Base-by-base conservation (phyloP, 2,113 vertebrate species). In the Syngnathus floridae region DNA sequence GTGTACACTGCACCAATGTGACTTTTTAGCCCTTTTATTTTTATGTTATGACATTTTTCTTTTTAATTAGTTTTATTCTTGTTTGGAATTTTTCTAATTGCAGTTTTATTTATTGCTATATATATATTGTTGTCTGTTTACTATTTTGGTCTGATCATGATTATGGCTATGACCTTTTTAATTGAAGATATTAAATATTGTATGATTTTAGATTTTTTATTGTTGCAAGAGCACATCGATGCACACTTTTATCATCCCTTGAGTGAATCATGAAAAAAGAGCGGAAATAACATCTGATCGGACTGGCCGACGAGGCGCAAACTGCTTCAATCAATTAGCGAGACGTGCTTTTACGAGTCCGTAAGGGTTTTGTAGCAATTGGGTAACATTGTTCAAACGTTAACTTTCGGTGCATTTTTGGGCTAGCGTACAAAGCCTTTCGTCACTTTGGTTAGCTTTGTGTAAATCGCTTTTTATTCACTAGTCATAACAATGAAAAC, bases 401-500 rank as follows among this genome's bases (percentile, higher is more conserved):
- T 14, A 45, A 61, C 59, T 43, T 16, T 43, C 59, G n/a, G 37
- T 43, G 59, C n/a, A 16, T 22, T 61, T 56, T 56, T 16, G 54
- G 26, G 59, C 59, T 61, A 22, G 21, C 40, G 22, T 14, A 17
- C 56, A 19, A 37, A 58, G 40, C 22, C 26, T 62, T 48, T 48
- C 5, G 43, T 49, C 26, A 56, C 54, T 56, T 46, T 56, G 54
- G 10, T 58, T 69, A 13, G 51, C 58, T 6, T 52, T 38, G 6
- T 60, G 64, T 19, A 51, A 26, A 62, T 67, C 36, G 17, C 43
- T 36, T 10, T 40, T 56, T 58, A 61, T 37, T 40, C 36, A 43
- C 58, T 38, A 77, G 6, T 12, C 59, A 2, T 51, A n/a, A 59
- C 31, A 21, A 40, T 17, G n/a, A 64, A 66, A 66, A 61, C 41